Evolutionary conservation across 2,797 vertebrate species (phyloP).

Genomic region (Merluccius polli): DNA sequence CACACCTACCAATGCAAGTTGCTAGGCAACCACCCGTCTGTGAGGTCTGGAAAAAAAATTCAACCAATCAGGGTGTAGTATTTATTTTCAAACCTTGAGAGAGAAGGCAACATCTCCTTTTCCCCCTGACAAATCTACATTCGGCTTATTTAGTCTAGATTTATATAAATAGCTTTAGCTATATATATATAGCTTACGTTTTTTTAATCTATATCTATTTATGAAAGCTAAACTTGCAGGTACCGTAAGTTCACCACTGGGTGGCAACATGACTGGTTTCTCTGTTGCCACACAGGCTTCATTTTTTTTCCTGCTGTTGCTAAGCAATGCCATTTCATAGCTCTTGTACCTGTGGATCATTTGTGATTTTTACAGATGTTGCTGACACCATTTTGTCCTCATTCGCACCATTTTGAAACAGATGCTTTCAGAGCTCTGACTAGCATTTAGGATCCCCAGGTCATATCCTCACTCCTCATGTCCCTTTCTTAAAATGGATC

Average conservation of each 20-base stretch:
- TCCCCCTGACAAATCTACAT: not conserved
- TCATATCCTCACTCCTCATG: not conserved
- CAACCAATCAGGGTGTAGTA: constrained; percentile 59
- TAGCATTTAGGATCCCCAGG: not conserved
- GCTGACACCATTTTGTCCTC: constrained; percentile 67
- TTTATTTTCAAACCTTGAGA: constrained; percentile 55
- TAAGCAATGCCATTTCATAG: constrained; percentile 67
- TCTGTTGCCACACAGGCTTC: constrained; percentile 42
- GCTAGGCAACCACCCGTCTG: constrained; percentile 66
- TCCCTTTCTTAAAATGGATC: not conserved
- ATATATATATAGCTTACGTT: not conserved
- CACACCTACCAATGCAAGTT: constrained; percentile 53
- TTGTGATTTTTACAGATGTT: constrained; percentile 62
- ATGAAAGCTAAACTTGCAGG: not conserved
- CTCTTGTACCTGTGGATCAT: constrained; percentile 61
- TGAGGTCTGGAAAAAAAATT: constrained; percentile 50
- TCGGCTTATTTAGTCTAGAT: not conserved
- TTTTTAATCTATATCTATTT: not conserved
- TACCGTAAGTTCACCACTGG: constrained; percentile 52
- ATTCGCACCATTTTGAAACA: constrained; percentile 53
- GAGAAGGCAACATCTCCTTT: constrained; percentile 26
- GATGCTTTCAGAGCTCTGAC: not conserved
- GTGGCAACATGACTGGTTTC: constrained; percentile 60
- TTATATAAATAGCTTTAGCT: not conserved
- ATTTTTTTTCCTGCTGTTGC: constrained; percentile 62